These are phyloP conservation scores for Bovichtus diacanthus DNA, from an alignment of 2,797 vertebrate species.

Conservation along the genomic window DNA sequence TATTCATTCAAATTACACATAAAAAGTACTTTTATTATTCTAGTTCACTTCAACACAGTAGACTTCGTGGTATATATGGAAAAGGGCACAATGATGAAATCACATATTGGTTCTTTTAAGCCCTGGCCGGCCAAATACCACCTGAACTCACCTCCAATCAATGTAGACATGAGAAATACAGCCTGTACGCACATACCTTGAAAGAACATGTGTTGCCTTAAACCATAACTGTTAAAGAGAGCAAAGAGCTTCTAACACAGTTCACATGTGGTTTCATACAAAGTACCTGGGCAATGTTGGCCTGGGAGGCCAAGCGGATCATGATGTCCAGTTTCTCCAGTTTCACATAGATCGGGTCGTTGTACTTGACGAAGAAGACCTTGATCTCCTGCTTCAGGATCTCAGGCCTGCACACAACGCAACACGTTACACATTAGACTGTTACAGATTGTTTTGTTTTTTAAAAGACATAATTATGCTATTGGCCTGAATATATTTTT, in stretches of 20 bases:
- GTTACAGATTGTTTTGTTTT: too few relatives aligned
- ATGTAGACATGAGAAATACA: too few relatives aligned
- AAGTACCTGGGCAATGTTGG: conserved; percentile 96
- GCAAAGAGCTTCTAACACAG: background rate
- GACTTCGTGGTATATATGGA: background rate
- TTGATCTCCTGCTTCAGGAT: conserved; percentile 99
- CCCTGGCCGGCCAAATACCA: background rate
- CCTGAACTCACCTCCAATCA: too few relatives aligned
- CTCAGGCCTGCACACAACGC: conserved; percentile 88
- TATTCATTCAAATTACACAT: background rate
- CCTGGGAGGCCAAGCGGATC: conserved; percentile 98
- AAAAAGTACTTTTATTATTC: background rate
- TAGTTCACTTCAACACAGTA: background rate
- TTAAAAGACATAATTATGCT: background rate
- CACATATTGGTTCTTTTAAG: background rate
- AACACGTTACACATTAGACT: conserved; percentile 4
- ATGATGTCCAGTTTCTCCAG: conserved; percentile 99
- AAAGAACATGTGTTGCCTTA: background rate
- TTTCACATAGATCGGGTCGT: conserved; percentile 98
- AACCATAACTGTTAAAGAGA: background rate
- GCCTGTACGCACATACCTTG: background rate
- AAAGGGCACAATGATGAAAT: background rate
- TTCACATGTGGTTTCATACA: background rate
- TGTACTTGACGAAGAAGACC: conserved; percentile 99
- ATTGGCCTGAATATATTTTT: background rate